Evolutionary conservation across 2,888 invertebrate species (phyloP).

Genomic region (Cephus nigrinus): DNA sequence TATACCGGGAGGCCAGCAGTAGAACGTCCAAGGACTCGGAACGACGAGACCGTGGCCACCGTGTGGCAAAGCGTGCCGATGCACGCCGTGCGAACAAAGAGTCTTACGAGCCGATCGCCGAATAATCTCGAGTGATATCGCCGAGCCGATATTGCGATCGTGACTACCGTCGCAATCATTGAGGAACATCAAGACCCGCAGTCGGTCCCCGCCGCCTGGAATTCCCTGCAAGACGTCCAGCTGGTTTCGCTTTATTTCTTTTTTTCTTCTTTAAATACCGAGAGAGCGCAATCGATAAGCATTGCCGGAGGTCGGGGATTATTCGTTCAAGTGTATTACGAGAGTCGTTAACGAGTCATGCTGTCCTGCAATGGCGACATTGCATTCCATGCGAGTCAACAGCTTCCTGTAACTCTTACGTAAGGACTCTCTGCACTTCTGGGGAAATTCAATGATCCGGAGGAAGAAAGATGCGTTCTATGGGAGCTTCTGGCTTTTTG

Average conservation of each 20-base stretch:
- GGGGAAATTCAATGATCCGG: not conserved
- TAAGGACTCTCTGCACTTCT: not conserved
- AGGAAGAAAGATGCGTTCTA: not conserved
- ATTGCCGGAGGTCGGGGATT: not conserved
- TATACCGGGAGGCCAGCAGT: slow-evolving; percentile 15
- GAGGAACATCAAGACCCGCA: not conserved
- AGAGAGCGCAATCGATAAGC: not conserved
- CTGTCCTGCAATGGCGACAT: slow-evolving; percentile 16
- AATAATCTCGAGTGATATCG: not conserved
- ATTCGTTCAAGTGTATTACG: not conserved
- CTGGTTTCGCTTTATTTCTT: not conserved
- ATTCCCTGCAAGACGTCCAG: not conserved
- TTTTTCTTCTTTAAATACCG: not conserved
- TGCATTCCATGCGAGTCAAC: slow-evolving; percentile 22
- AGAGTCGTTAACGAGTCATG: slow-evolving; percentile 5
- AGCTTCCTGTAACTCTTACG: not conserved
- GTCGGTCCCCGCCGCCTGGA: not conserved
- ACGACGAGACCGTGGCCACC: slow-evolving; percentile 9
- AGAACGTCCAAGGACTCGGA: slow-evolving; percentile 28
- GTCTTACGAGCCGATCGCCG: not conserved
- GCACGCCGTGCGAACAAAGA: not conserved
- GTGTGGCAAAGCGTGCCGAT: not conserved
- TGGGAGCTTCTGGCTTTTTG: no score
- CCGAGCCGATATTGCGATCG: no score
- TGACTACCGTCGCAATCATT: not conserved